A percentile compares a stretch with the other conserved stretches of the same genome.
Conservation (phyloP, 2,888 invertebrate genomes). For the Cataglyphis livida region DNA sequence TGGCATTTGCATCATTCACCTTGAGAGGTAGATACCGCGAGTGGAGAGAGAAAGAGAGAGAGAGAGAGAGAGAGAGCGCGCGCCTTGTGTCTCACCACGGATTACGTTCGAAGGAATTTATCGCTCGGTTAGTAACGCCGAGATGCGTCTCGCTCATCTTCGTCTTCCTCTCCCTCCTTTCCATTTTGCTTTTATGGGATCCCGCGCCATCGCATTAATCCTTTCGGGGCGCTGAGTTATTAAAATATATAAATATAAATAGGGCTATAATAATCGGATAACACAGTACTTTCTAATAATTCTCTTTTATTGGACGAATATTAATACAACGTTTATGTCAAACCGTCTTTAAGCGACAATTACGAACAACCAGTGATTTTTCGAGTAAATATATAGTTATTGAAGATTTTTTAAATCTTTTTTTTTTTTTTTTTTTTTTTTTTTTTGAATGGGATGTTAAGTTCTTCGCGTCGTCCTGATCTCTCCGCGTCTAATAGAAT, state of each 20-base stretch:
- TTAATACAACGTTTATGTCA: neutral
- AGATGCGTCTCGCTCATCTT: constrained; percentile 8
- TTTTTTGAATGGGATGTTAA: no score
- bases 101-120: constrained; percentile 76
- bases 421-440: neutral
- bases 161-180: neutral
- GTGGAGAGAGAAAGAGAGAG: constrained; percentile 58
- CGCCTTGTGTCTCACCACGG: constrained; percentile 73
- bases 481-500: neutral
- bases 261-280: neutral
- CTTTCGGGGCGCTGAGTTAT: constrained; percentile 2
- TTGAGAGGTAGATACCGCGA: constrained; percentile 73
- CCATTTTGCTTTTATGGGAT: neutral
- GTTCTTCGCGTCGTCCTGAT: neutral
- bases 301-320: neutral
- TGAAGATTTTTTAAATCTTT: neutral
- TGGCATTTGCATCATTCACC: constrained; percentile 77
- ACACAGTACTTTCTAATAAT: neutral
- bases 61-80: neutral
- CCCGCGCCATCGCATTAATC: neutral
- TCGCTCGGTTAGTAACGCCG: constrained; percentile 67
- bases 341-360: neutral
- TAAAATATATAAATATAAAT: constrained; percentile 14
- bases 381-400: neutral
- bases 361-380: neutral